A percentile compares a stretch with the other conserved stretches of the same genome.
Evolutionary conservation across 2,113 vertebrate species (phyloP).

Genomic region (Typhlomys cinereus): DNA sequence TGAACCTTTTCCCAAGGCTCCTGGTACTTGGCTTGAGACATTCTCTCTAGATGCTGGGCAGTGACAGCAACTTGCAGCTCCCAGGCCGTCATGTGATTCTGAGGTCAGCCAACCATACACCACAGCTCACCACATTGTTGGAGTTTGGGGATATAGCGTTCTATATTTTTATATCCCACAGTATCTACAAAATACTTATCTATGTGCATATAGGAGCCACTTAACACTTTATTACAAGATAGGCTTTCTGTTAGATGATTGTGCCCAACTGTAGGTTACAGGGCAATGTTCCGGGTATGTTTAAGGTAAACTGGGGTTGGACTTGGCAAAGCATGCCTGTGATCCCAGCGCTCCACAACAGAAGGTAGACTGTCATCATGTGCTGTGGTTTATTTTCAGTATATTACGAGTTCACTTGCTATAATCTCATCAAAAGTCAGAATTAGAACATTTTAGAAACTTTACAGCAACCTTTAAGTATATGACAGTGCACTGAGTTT

Average conservation of each 20-base stretch:
- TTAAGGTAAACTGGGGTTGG: not conserved
- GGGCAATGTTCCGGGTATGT: not conserved
- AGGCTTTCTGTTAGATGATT: not conserved
- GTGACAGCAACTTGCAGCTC: too few species aligned
- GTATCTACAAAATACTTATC: not conserved
- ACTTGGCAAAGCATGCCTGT: not conserved
- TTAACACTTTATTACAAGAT: not conserved
- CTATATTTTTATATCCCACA: not conserved
- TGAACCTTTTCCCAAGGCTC: not conserved
- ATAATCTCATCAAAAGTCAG: not conserved
- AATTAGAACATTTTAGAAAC: not conserved
- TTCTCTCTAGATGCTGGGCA: not conserved
- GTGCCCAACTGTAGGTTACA: not conserved
- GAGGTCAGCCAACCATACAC: not conserved
- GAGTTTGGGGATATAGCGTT: not conserved
- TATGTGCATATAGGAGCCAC: not conserved
- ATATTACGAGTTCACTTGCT: not conserved
- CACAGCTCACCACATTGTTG: too few species aligned
- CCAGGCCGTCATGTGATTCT: not conserved
- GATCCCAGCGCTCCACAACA: not conserved
- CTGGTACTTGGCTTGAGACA: not conserved
- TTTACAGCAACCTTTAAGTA: not conserved
- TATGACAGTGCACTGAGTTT: not conserved
- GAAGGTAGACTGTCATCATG: not conserved
- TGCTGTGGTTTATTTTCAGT: not conserved